A percentile compares a stretch with the other conserved stretches of the same genome.
Conservation (phyloP, 1,140 invertebrate species). For the Camponotus pennsylvanicus region DNA sequence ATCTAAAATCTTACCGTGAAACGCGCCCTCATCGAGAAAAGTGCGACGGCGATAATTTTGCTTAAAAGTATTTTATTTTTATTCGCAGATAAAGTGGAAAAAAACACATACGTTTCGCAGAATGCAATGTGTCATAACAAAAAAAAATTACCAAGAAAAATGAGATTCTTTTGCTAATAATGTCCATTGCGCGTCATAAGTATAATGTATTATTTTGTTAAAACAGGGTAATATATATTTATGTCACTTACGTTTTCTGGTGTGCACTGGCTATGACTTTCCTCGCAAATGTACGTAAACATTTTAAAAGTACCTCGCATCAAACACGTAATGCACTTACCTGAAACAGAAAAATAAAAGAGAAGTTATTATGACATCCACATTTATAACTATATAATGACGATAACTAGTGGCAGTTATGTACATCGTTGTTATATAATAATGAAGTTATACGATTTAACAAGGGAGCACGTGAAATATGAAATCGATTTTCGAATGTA, state of each 20-base stretch:
- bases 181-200: neutral
- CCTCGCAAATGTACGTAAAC: constrained; percentile 4
- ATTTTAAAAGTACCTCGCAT: neutral
- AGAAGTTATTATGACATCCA: neutral
- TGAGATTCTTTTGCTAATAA: neutral
- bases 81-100: neutral
- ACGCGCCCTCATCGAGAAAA: neutral
- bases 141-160: constrained; percentile 25
- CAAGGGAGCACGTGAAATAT: neutral
- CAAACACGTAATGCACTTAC: constrained; percentile 60
- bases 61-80: neutral
- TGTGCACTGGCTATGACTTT: neutral
- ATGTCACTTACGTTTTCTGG: constrained; percentile 33
- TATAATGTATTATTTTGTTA: constrained; percentile 26
- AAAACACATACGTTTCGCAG: neutral
- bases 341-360: constrained; percentile 68
- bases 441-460: neutral
- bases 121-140: neutral
- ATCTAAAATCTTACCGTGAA: neutral
- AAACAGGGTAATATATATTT: constrained; percentile 28
- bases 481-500: neutral
- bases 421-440: neutral
- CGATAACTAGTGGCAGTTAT: neutral
- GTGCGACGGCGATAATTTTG: neutral
- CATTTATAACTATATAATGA: neutral